Evolutionary conservation across 2,113 vertebrate genomes (phyloP), one percentile per base, ranked within the genome.

Genomic region (Guaruba guarouba): DNA sequence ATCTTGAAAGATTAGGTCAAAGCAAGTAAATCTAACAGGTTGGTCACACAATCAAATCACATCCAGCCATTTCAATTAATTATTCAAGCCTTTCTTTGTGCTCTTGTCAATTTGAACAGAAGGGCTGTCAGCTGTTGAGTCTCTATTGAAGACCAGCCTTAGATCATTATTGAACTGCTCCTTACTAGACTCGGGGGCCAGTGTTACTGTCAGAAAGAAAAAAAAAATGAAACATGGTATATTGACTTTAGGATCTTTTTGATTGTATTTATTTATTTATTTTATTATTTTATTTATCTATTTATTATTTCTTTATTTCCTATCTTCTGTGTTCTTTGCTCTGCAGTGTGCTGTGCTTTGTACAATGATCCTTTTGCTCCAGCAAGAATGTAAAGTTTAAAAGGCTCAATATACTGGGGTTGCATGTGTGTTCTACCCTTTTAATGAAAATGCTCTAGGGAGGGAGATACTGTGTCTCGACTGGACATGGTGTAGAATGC

Each of bases 71-170:
- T 64, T 83, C 61, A 88, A 85, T 94, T 94, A 93, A 95, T 97
- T 97, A 97, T 97, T 98, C 87, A 97, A 79, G 68, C 46, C 93
- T 96, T 64, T 82, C 90, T 92, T 92, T 86, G 92, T 85, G 62
- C 67, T 82, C 64, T 78, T 96, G 97, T 98, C 98, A 97, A 41
- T 97, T 97, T 95, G 96, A 97, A 97, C 93, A 93, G 96, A 97
- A 74, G 79, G 94, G 93, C 37, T 96, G 96, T 95, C 96, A 95
- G 89, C 78, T 92, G 86, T 70, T 81, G 82, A 81, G 91, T 94
- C 89, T 93, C 96, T 94, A 13, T 90, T 96, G 92, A 61, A 96
- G 86, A 96, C 87, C 86, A 89, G 71, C 90, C 93, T 92, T 27
- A 91, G 92, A 97, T 97, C 80, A 14, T 97, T 98, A 97, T 98